Evolutionary conservation across 2,113 vertebrate species (phyloP).

Genomic region (Todiramphus chloris): DNA sequence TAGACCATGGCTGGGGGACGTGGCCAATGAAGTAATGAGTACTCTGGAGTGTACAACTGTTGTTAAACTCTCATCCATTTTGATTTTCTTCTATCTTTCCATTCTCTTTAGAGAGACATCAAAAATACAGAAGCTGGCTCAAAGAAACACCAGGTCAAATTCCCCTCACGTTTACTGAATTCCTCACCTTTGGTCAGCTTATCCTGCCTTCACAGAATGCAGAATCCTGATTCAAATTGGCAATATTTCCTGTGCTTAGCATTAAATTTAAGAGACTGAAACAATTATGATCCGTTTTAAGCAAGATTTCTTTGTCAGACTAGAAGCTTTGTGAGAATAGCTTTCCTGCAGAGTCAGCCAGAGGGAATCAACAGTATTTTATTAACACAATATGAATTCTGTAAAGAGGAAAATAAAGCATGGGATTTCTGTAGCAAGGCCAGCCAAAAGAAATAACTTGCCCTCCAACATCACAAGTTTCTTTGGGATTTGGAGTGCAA

Average conservation of each 20-base stretch:
- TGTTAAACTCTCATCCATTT: neutral
- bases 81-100: neutral
- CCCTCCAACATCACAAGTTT: slow-evolving; percentile 32
- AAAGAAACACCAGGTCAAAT: neutral
- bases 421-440: slow-evolving; percentile 5
- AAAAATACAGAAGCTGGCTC: slow-evolving; percentile 46
- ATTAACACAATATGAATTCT: slow-evolving; percentile 66
- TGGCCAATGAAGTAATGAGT: neutral
- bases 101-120: neutral
- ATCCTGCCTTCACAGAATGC: neutral
- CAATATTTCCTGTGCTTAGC: slow-evolving; percentile 10
- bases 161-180: neutral
- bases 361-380: slow-evolving; percentile 45
- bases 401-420: slow-evolving; percentile 58
- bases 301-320: slow-evolving; percentile 32
- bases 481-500: slow-evolving; percentile 14
- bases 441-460: slow-evolving; percentile 50
- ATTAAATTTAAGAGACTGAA: slow-evolving; percentile 32
- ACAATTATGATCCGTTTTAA: slow-evolving; percentile 46
- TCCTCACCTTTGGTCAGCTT: slow-evolving; percentile 39
- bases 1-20: neutral
- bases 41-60: neutral
- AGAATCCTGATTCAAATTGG: neutral
- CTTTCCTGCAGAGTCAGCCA: slow-evolving; percentile 55
- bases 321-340: slow-evolving; percentile 14